Base-by-base conservation (phyloP, 2,113 vertebrate species). In the Castor canadensis region DNA sequence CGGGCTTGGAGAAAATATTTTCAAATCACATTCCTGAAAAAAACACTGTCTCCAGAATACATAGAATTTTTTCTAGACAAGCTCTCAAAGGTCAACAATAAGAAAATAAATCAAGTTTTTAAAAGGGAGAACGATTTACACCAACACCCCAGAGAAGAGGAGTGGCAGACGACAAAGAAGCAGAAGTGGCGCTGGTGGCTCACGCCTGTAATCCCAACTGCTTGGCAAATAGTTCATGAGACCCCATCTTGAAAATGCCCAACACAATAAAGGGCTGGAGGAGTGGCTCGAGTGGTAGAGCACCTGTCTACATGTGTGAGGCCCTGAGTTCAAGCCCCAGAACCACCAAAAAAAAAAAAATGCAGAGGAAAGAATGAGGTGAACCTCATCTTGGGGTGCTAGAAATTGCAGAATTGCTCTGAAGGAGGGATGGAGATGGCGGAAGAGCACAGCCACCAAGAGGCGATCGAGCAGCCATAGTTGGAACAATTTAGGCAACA, bases 311-410 rank as follows among this genome's bases (percentile, higher is more conserved):
- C n/a, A n/a, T n/a, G n/a, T n/a, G n/a, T n/a, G n/a, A n/a, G n/a
- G n/a, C n/a, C n/a, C n/a, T n/a, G n/a, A n/a, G n/a, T n/a, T n/a
- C n/a, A n/a, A n/a, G n/a, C n/a, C n/a, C n/a, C n/a, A n/a, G n/a
- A n/a, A n/a, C n/a, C n/a, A n/a, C n/a, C n/a, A n/a, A n/a, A n/a
- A n/a, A n/a, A n/a, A n/a, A n/a, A n/a, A 4, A 9, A 12, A 20
- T 32, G 24, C 6, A 24, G 11, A n/a, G n/a, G n/a, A n/a, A n/a
- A n/a, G n/a, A n/a, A 10, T 1, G 7, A 8, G 1, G n/a, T 0
- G n/a, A n/a, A 1, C 49, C 22, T 30, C 40, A 0, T 20, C 73
- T 67, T 9, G 1, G 40, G 58, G 35, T 30, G 43, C 54, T 72
- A 9, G 47, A 60, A 40, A 16, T 20, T 1, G 22, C 24, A 4